Evolutionary conservation across 2,888 invertebrate species (phyloP), one percentile per base, ranked within the genome.

Genomic region (Allolobophora icterica): DNA sequence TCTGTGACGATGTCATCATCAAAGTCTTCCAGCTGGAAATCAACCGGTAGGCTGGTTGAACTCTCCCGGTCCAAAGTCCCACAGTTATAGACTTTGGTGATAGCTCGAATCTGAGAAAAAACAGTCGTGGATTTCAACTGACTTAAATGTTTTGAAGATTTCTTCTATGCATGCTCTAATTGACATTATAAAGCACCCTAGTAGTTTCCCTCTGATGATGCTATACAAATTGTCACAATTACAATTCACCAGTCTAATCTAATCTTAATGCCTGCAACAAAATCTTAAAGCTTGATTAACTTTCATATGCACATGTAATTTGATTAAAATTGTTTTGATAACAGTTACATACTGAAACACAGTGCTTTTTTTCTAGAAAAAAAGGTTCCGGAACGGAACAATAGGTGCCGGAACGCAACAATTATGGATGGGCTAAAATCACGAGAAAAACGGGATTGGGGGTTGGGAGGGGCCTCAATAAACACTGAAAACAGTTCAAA

Each of bases 1-100:
- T 94, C 92, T 92, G 94, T 93, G 17, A 90, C 24, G 34, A 58
- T 34, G 34, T 87, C 87, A 17, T 87, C 35, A 15, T 87, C 87
- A 8, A 87, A 87, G 38, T 87, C 87, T 17, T 87, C 87, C 35
- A 87, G 38, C 38, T 87, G 87, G 87, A 87, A 87, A 35, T 87
- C 87, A 24, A 87, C 87, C 6, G 87, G 87, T 13, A 87, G 87
- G 24, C 38, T 87, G 34, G 87, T 24, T 24, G 87, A 87, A 87
- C 30, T 35, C 35, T 87, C 87, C 24, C 38, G 33, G 13, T 87
- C 87, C 35, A 87, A 87, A 8, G 87, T 87, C 24, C 87, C 87
- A 34, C 33, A 87, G 35, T 87, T 34, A 38, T 34, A 87, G 11
- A 87, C 87, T 87, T 87, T 87, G 8, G 87, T 87, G 87, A 87